Evolutionary conservation across 64 coral and sea anemone genomes (phyloP).

Genomic region (Actinia tenebrosa): DNA sequence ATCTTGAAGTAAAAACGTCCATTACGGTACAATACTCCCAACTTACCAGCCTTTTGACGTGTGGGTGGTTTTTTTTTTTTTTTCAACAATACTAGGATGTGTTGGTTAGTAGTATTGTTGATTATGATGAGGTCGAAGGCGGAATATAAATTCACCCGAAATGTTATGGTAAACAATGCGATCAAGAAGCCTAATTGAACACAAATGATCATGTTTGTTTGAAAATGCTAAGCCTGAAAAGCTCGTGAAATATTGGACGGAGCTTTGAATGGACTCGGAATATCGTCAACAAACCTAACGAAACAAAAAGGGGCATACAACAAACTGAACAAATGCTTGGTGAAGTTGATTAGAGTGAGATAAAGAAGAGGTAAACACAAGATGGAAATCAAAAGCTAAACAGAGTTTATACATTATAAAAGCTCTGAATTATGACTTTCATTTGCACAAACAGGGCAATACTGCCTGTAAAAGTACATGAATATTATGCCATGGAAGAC

Average conservation of each 20-base stretch:
- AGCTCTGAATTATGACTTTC: neutral
- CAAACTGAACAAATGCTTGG: neutral
- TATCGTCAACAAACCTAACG: neutral
- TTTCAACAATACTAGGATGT: neutral
- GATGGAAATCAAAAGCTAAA: neutral
- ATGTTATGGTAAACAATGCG: neutral
- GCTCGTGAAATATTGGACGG: slow-evolving; percentile 9
- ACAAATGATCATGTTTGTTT: slow-evolving; percentile 18
- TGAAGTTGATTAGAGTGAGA: neutral
- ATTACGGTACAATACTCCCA: neutral
- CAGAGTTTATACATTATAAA: neutral
- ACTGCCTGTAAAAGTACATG: neutral
- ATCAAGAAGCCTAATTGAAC: slow-evolving; percentile 1
- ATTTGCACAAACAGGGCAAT: neutral
- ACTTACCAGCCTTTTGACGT: neutral
- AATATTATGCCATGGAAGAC: slow-evolving; percentile 14
- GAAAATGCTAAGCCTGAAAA: neutral
- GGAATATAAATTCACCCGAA: slow-evolving; percentile 3
- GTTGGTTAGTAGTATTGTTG: neutral
- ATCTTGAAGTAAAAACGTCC: neutral
- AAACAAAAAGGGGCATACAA: neutral
- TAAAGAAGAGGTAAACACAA: neutral
- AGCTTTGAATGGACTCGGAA: neutral
- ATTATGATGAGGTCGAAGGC: neutral
- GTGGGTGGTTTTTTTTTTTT: neutral